A percentile compares a stretch with the other conserved stretches of the same genome.
Conservation (phyloP, 2,113 vertebrate species). For the Tachysurus fulvidraco region DNA sequence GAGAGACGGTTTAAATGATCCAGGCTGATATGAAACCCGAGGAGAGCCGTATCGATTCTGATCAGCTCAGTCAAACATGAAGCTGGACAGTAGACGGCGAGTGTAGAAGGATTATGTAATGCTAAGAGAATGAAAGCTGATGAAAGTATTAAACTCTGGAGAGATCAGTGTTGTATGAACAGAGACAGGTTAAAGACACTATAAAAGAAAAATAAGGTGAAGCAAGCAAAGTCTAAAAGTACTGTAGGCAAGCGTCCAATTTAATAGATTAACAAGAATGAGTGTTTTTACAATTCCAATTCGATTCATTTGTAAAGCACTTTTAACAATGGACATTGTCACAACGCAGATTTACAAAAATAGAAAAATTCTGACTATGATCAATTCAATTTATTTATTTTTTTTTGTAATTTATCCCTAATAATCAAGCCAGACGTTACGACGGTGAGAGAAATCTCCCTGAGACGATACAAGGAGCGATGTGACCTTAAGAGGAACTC, state of each 20-base stretch:
- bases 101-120: neutral
- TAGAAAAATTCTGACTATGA: no score
- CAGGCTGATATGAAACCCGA: neutral
- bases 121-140: neutral
- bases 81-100: neutral
- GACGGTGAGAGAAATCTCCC: no score
- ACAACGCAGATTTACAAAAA: no score
- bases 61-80: constrained; percentile 2
- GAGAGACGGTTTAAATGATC: neutral
- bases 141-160: neutral
- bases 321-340: no score
- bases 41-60: neutral
- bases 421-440: no score
- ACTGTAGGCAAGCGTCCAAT: neutral
- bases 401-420: no score
- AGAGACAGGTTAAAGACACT: neutral
- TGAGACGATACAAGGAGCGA: no score
- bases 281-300: neutral
- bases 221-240: neutral
- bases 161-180: neutral
- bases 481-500: no score
- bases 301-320: neutral
- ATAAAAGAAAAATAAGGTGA: neutral
- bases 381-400: no score
- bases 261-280: neutral